phyloP scores from a whole-genome alignment of 2,888 invertebrate genomes.

The Portevinia maculata region DNA sequence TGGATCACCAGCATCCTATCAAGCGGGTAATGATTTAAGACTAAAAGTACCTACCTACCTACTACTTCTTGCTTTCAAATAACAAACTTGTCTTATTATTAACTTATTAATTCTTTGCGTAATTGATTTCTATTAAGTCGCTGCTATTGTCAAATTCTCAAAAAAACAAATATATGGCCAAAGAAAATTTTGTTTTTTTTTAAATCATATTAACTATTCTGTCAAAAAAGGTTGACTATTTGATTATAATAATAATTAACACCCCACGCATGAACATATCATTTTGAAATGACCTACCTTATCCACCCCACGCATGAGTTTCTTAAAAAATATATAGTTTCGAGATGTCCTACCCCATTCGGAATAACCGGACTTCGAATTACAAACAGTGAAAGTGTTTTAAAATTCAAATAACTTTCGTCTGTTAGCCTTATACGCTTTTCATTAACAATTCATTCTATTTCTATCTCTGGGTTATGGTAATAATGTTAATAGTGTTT shows the following conservation, averaged over 20 bases:
- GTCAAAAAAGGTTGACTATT: no score
- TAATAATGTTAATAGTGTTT: no score
- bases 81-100: background rate
- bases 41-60: background rate
- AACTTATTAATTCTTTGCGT: slow-evolving; percentile 5
- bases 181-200: no score
- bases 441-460: background rate
- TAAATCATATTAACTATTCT: no score
- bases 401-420: slow-evolving; percentile 2
- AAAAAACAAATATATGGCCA: no score
- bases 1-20: slow-evolving; percentile 76
- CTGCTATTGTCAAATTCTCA: no score
- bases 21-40: slow-evolving; percentile 24
- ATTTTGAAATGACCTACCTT: slow-evolving; percentile 15
- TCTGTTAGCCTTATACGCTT: background rate
- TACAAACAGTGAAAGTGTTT: slow-evolving; percentile 1
- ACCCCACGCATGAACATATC: no score
- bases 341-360: background rate
- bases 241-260: no score
- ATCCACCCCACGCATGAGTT: slow-evolving; percentile 20
- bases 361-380: no score
- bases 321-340: background rate
- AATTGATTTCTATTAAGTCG: background rate
- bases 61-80: background rate
- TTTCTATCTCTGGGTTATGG: slow-evolving; percentile 12